Percentiles rank a stretch among this genome's conserved stretches.
Evolutionary conservation across 2,797 vertebrate genomes (phyloP).

Genomic region (Coregonus suidteri): DNA sequence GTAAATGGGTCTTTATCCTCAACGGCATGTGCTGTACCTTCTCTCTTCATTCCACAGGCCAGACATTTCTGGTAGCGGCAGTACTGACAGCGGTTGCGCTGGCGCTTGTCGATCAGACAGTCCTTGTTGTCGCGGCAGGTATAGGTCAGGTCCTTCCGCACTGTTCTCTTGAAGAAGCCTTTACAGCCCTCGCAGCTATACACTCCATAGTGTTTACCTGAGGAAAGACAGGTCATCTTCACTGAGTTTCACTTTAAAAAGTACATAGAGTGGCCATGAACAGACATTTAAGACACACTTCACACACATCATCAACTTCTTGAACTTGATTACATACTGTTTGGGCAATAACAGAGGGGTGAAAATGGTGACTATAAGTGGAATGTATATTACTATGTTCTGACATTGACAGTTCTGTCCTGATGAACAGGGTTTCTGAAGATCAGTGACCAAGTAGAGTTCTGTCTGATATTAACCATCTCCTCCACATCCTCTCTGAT

Average conservation of each 20-base stretch:
- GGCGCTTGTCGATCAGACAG: conserved; percentile 96
- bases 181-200: conserved; percentile 99
- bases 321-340: not conserved
- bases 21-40: conserved; percentile 88
- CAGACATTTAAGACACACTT: not conserved
- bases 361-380: not conserved
- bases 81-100: conserved; percentile 98
- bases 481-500: not conserved
- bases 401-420: not conserved
- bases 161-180: conserved; percentile 97
- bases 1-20: conserved; percentile 68
- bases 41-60: conserved; percentile 98
- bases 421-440: not conserved
- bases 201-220: conserved; percentile 98
- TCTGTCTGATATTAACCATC: not conserved
- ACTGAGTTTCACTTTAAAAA: not conserved
- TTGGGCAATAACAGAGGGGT: not conserved
- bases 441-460: no score
- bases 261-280: no score
- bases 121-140: conserved; percentile 97
- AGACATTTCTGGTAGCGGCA: conserved; percentile 99
- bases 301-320: not conserved
- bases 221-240: fast-evolving
- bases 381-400: not conserved
- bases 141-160: conserved; percentile 96